Base-by-base conservation (phyloP, 1,140 invertebrate species). In the Musca vetustissima region DNA sequence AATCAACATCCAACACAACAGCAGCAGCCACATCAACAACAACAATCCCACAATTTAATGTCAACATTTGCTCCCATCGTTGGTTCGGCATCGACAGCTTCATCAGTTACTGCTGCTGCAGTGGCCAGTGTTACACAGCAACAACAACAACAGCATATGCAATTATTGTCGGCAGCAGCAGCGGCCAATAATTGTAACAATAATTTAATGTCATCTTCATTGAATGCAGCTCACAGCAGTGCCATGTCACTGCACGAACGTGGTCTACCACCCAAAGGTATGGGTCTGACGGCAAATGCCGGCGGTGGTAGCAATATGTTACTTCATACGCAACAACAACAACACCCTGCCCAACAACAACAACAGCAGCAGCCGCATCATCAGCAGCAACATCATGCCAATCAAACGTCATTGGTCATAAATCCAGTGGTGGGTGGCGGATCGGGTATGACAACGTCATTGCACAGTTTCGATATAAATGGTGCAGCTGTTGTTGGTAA, bases 121-220 rank as follows among this genome's bases (percentile, higher is more conserved):
- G 76, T 80, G 70, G 78, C 78, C 14, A 74, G 76, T 64, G 75
- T 80, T n/a, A 77, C 78, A 66, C 79, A 81, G 67, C 67, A 69
- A 53, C 72, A 80, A 57, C 79, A 81, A 47, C 79, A 81, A 71
- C 79, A 81, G 66, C 79, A 81, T 25, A 75, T 81, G 65, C 79
- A 81, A 68, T 68, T 81, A 66, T 59, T 81, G 36, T 71, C 76
- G 55, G 79, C 78, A 47, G 74, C 75, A 47, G 69, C 68, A 15
- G 64, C 72, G 65, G 75, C 72, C 43, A 79, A 79, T 64, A 61
- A 48, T 22, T 66, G 66, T 22, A 72, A 72, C 28, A 70, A 70
- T 47, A 81, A 74, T 73, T 68, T 82, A 25, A 82, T 82, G 80
- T 79, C 80, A 65, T 82, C 80, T 71, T 82, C 80, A 21, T 66